Conservation (phyloP, 2,797 vertebrate species). For the Chromis chromis region DNA sequence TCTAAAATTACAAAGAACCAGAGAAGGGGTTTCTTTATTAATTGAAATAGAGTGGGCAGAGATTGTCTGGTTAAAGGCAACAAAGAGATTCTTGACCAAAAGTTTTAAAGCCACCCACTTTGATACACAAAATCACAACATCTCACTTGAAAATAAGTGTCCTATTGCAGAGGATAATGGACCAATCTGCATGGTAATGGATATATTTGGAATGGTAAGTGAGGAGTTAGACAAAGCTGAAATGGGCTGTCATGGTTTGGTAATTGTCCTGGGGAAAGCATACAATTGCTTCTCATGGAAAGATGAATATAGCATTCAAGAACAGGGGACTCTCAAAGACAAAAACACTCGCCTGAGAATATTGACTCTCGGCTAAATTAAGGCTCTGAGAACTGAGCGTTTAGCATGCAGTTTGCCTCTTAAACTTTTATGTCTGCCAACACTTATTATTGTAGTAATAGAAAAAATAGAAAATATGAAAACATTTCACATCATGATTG, state of each 20-base stretch:
- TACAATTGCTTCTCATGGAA: slow-evolving; percentile 67
- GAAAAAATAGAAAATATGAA: background rate
- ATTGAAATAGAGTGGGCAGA: slow-evolving; percentile 23
- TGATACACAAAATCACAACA: slow-evolving; percentile 61
- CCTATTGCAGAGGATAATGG: slow-evolving; percentile 70
- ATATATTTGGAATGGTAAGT: slow-evolving; percentile 75
- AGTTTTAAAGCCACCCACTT: slow-evolving; percentile 38
- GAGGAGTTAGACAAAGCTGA: slow-evolving; percentile 72
- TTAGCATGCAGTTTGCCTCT: background rate
- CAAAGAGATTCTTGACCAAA: slow-evolving; percentile 50
- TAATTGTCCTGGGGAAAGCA: slow-evolving; percentile 73
- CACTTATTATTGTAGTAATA: background rate
- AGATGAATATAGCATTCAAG: slow-evolving; percentile 62
- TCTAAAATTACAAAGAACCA: background rate
- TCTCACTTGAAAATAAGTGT: slow-evolving; percentile 69
- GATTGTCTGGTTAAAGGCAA: slow-evolving; percentile 24
- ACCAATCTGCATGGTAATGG: slow-evolving; percentile 78
- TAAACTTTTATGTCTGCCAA: background rate
- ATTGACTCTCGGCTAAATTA: slow-evolving; percentile 40
- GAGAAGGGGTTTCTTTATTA: background rate
- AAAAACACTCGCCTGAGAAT: slow-evolving; percentile 49
- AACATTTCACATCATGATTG: background rate
- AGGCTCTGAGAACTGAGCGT: slow-evolving; percentile 4
- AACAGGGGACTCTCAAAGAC: slow-evolving; percentile 49
- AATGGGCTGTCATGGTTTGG: slow-evolving; percentile 76